A percentile compares a stretch with the other conserved stretches of the same genome.
These are phyloP conservation scores for Barbus barbus DNA, from an alignment of 2,113 vertebrate species.

Conservation along the genomic window DNA sequence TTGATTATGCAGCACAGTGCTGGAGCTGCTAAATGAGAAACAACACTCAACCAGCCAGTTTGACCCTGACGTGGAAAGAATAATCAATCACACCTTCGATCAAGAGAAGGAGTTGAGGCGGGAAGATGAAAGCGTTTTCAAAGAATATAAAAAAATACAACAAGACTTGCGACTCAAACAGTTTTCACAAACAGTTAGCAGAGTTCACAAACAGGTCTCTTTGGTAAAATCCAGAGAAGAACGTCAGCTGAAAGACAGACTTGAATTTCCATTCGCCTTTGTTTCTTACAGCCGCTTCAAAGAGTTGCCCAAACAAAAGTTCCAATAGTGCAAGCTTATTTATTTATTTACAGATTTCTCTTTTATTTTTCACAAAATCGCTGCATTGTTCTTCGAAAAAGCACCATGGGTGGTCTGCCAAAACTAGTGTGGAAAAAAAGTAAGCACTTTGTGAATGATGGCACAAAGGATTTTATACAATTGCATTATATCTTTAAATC, in stretches of 20 bases:
- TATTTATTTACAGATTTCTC: constrained; percentile 38
- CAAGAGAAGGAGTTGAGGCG: background rate
- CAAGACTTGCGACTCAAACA: background rate
- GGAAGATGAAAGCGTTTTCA: background rate
- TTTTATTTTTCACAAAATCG: constrained; percentile 30
- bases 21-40: background rate
- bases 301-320: constrained; percentile 36
- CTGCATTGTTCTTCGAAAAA: constrained; percentile 38
- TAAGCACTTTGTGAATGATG: background rate
- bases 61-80: background rate
- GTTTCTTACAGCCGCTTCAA: constrained; percentile 25
- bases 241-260: background rate
- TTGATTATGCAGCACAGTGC: background rate
- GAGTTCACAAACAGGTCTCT: constrained; percentile 18
- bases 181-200: constrained; percentile 35
- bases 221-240: constrained; percentile 1
- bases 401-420: constrained; percentile 32
- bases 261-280: constrained; percentile 17
- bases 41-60: background rate
- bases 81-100: background rate
- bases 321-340: constrained; percentile 32
- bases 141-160: background rate
- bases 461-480: background rate
- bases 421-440: background rate
- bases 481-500: background rate